phyloP scores from a whole-genome alignment of 2,797 vertebrate species.

The Brotula barbata region DNA sequence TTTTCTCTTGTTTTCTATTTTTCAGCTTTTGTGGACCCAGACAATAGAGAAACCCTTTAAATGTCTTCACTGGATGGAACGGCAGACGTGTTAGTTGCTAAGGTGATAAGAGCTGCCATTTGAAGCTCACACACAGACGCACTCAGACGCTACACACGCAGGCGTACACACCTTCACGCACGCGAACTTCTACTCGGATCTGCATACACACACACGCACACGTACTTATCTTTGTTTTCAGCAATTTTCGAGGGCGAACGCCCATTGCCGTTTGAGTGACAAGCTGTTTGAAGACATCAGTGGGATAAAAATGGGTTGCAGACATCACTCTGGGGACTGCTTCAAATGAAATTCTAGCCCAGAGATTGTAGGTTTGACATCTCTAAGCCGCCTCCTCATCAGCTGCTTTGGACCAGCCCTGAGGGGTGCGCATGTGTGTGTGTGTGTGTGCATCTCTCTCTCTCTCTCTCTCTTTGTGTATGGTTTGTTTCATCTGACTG shows the following conservation, averaged over 20 bases:
- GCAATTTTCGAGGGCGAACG: constrained; percentile 25
- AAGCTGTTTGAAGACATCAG: constrained; percentile 62
- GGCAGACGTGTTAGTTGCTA: constrained; percentile 65
- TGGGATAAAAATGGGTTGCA: constrained; percentile 21
- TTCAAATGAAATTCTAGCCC: constrained; percentile 66
- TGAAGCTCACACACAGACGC: constrained; percentile 38
- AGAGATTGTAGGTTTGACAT: constrained; percentile 66
- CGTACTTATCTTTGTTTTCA: constrained; percentile 44
- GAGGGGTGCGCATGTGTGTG: not conserved
- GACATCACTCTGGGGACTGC: constrained; percentile 53
- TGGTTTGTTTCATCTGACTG: constrained; percentile 48
- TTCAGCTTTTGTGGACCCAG: constrained; percentile 37
- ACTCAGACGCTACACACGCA: constrained; percentile 23
- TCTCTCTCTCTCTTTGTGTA: not conserved
- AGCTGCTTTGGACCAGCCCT: constrained; percentile 38
- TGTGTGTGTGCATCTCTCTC: not conserved
- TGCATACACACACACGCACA: constrained; percentile 9
- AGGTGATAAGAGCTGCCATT: constrained; percentile 64
- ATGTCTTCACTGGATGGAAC: constrained; percentile 42
- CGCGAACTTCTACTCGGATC: not conserved
- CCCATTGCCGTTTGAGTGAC: constrained; percentile 49
- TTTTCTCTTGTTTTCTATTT: constrained; percentile 42
- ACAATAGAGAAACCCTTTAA: constrained; percentile 31
- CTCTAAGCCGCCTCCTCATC: constrained; percentile 57
- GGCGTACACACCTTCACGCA: too few species aligned